Evolutionary conservation across 2,797 vertebrate genomes (phyloP).

Genomic region (Pyrrhura leucotis): DNA sequence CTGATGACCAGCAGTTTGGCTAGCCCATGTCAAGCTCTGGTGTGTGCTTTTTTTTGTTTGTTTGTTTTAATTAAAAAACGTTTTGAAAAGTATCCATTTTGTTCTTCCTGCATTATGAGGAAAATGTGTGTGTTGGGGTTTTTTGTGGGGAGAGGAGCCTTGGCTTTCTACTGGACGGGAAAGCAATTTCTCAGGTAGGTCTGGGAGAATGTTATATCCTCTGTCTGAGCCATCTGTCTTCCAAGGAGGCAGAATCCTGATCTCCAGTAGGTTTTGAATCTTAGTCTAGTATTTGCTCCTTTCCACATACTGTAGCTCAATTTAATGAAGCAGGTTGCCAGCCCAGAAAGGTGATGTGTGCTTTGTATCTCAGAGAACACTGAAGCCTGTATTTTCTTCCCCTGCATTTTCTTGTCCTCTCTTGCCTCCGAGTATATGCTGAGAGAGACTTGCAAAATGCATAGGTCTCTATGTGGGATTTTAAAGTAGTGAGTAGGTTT

Average conservation of each 20-base stretch:
- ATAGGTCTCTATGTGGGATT: background rate
- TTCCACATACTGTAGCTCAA: background rate
- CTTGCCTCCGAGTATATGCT: background rate
- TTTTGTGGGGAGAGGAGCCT: background rate
- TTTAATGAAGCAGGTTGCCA: background rate
- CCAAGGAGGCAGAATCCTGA: background rate
- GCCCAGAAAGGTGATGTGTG: background rate
- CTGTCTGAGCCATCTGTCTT: background rate
- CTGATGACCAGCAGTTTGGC: constrained; percentile 45
- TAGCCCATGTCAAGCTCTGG: constrained; percentile 50
- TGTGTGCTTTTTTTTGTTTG: constrained; percentile 58
- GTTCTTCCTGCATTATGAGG: constrained; percentile 11
- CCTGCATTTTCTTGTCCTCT: background rate
- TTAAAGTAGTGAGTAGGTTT: background rate
- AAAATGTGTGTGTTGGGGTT: background rate
- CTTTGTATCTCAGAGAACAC: background rate
- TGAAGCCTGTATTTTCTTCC: background rate
- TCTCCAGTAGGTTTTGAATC: background rate
- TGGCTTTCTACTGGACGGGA: background rate
- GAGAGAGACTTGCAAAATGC: constrained; percentile 28
- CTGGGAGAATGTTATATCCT: background rate
- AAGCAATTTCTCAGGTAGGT: background rate
- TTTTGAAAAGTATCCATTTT: constrained; percentile 29
- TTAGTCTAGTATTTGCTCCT: background rate
- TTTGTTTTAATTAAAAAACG: constrained; percentile 62